These are phyloP conservation scores for Manis javanica DNA, from an alignment of 2,797 vertebrate genomes.

Conservation along the genomic window DNA sequence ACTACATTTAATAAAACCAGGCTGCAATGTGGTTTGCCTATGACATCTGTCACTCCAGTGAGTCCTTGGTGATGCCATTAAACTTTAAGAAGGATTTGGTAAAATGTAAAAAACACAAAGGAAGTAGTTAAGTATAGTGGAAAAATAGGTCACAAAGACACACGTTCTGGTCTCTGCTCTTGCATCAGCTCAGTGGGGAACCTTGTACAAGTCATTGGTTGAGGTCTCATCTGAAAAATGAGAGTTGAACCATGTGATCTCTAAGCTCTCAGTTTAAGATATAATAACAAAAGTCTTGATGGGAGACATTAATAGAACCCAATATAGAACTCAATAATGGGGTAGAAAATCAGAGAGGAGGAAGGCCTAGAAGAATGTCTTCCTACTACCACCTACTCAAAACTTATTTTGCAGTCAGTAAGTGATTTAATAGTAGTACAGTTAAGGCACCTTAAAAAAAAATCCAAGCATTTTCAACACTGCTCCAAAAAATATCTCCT, in stretches of 20 bases:
- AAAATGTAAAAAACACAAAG: constrained; percentile 55
- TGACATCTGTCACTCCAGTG: not conserved
- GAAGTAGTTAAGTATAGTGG: not conserved
- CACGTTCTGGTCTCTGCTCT: not conserved
- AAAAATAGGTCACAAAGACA: constrained; percentile 24
- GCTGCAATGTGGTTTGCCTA: not conserved
- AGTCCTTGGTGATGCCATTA: constrained; percentile 19
- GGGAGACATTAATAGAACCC: not conserved
- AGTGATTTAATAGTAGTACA: constrained; percentile 37
- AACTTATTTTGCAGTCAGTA: constrained; percentile 29
- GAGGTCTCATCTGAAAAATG: not conserved
- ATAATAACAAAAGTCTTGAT: not conserved
- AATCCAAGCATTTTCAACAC: constrained; percentile 27
- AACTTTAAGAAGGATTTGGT: not conserved
- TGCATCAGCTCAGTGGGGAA: constrained; percentile 6
- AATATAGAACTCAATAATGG: constrained; percentile 19
- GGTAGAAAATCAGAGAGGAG: not conserved
- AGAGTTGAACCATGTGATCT: not conserved
- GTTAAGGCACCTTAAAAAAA: constrained; percentile 20
- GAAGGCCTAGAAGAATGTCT: not conserved
- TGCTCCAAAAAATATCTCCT: constrained; percentile 27
- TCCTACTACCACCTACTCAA: not conserved
- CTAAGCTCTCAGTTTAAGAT: constrained; percentile 34
- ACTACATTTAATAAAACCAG: constrained; percentile 40
- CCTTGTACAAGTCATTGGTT: not conserved